Base-by-base conservation (phyloP, 2,888 invertebrate genomes). In the Listrodromus nycthemerus region DNA sequence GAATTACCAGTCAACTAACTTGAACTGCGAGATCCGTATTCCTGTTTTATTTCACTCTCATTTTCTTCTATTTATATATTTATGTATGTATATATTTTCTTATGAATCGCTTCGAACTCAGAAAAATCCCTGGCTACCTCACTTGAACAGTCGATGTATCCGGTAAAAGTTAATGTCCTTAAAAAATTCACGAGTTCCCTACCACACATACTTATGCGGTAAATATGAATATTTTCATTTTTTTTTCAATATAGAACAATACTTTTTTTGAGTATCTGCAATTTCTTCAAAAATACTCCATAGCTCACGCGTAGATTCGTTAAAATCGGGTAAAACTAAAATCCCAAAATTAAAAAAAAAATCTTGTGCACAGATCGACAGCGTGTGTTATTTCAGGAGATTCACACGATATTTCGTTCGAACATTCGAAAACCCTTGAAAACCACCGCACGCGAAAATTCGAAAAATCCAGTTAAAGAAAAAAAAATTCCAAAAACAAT, bases 401-500 rank as follows among this genome's bases (percentile, higher is more conserved):
- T 27, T 71, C 63, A 55, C 74, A 74, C 73, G 19, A 63, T 58
- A 5, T 63, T 55, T 67, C 66, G 65, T 52, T 48, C 37, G n/a
- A 33, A 33, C 8, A 33, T 7, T 21, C 45, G n/a, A 10, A 21
- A 50, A 24, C 33, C 27, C 13, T 13, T 50, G 50, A 65, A 10
- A 37, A 37, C 1, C 10, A 37, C 37, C 37, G 8, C 37, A 33
- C 8, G 33, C 33, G 33, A 8, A 37, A 37, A 37, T 37, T 37
- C 61, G n/a, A 30, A n/a, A n/a, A 45, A 33, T 33, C 21, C 2
- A 3, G 37, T 13, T 24, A 16, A 4, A 41, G 5, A 33, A 45
- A 45, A 0, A 45, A 45, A 45, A 45, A 37, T 37, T 8, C 1
- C 37, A 41, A 41, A 41, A 41, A 41, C 37, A 41, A 13, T 13